Conservation (phyloP, 2,888 invertebrate species). For the Limnephilus rhombicus region DNA sequence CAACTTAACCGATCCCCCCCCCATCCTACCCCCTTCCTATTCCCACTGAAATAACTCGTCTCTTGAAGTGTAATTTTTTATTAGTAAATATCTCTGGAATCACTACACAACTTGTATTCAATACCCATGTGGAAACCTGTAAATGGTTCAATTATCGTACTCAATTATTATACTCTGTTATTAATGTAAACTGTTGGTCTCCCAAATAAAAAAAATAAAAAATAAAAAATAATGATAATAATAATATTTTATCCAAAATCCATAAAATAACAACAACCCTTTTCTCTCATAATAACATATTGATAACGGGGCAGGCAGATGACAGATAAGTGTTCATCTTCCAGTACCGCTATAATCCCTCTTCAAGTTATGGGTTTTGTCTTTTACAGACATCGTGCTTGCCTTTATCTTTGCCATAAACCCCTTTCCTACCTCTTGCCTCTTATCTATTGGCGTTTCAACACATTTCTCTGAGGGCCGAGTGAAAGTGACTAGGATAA, state of each 20-base stretch:
- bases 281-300: not conserved
- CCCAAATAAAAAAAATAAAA: too few relatives aligned
- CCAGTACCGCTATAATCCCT: not conserved
- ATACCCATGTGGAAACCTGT: too few relatives aligned
- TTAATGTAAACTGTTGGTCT: too few relatives aligned
- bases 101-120: too few relatives aligned
- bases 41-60: too few relatives aligned
- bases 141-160: too few relatives aligned
- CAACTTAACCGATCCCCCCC: too few relatives aligned
- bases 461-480: not conserved
- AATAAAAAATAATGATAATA: too few relatives aligned
- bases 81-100: too few relatives aligned
- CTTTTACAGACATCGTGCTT: not conserved
- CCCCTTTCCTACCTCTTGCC: not conserved
- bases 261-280: not conserved
- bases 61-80: too few relatives aligned
- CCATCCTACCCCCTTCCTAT: too few relatives aligned
- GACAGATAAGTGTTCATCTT: not conserved
- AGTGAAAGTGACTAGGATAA: not conserved
- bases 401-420: not conserved
- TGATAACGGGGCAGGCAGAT: not conserved
- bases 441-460: not conserved
- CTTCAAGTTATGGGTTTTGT: slow-evolving; percentile 1
- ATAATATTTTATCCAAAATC: not conserved
- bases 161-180: too few relatives aligned